Evolutionary conservation across 2,888 invertebrate species (phyloP).

Genomic region (Drosophila yooni): DNA sequence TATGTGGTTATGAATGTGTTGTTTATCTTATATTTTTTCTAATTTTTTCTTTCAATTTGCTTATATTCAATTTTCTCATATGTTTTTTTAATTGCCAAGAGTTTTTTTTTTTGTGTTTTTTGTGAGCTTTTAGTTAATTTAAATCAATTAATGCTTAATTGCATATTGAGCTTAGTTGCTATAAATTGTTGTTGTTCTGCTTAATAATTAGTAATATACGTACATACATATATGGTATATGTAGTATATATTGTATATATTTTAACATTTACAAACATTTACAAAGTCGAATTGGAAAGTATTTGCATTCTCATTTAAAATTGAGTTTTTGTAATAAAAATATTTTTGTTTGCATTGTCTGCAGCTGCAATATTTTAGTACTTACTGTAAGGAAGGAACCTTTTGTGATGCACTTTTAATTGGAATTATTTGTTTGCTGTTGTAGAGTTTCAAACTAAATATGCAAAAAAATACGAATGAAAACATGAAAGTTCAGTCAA

Average conservation of each 20-base stretch:
- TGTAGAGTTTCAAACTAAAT: conserved; percentile 8
- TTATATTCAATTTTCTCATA: conserved; percentile 12
- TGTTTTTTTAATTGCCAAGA: conserved; percentile 68
- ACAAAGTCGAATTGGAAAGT: conserved; percentile 54
- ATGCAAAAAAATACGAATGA: background rate
- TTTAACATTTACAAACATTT: conserved; percentile 70
- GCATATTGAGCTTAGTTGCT: conserved; percentile 68
- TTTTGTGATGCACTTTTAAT: conserved; percentile 47
- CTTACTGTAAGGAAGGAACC: conserved; percentile 79
- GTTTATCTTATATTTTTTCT: conserved; percentile 22
- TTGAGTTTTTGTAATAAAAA: conserved; percentile 23
- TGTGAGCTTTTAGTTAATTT: conserved; percentile 53
- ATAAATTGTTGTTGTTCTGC: conserved; percentile 40
- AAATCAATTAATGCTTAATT: conserved; percentile 37
- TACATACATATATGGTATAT: background rate
- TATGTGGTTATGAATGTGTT: conserved; percentile 37
- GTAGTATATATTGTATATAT: no score
- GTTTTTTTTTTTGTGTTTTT: conserved; percentile 35
- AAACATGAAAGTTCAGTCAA: conserved; percentile 22
- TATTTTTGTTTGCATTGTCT: conserved; percentile 14
- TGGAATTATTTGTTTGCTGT: conserved; percentile 36
- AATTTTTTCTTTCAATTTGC: conserved; percentile 18
- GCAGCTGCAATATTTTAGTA: conserved; percentile 37
- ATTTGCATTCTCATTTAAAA: conserved; percentile 36
- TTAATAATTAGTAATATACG: conserved; percentile 1